phyloP scores from a whole-genome alignment of 2,113 vertebrate species.

The Sylvietta virens region DNA sequence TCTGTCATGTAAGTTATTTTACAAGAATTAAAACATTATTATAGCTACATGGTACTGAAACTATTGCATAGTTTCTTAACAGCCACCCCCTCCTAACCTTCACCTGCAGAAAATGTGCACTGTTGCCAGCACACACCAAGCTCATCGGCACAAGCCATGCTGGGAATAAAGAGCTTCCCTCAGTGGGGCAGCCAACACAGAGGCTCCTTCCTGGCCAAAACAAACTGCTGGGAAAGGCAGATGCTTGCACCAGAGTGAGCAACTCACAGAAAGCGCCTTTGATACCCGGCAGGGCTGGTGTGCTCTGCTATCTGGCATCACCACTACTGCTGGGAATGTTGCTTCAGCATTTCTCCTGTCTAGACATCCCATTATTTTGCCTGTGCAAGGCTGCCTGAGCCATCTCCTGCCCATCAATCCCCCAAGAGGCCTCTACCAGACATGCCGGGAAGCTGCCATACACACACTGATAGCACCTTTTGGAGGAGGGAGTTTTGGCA shows the following conservation, averaged over 20 bases:
- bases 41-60: neutral
- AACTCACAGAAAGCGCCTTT: neutral
- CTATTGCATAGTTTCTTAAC: neutral
- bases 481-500: neutral
- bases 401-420: neutral
- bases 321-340: neutral
- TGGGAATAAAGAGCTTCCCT: neutral
- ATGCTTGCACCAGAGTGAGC: neutral
- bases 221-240: neutral
- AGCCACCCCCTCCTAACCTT: neutral
- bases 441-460: neutral
- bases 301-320: neutral
- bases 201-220: neutral
- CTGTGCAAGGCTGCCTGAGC: neutral
- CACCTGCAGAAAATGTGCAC: neutral
- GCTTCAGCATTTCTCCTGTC: conserved; percentile 34
- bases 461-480: neutral
- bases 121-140: neutral
- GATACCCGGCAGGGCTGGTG: neutral
- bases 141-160: neutral
- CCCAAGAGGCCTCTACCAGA: neutral
- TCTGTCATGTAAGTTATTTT: neutral
- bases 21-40: neutral
- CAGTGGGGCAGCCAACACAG: neutral
- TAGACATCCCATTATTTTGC: conserved; percentile 13